Conservation (phyloP, 2,797 vertebrate species). For the Neosilurus mollespiculum region DNA sequence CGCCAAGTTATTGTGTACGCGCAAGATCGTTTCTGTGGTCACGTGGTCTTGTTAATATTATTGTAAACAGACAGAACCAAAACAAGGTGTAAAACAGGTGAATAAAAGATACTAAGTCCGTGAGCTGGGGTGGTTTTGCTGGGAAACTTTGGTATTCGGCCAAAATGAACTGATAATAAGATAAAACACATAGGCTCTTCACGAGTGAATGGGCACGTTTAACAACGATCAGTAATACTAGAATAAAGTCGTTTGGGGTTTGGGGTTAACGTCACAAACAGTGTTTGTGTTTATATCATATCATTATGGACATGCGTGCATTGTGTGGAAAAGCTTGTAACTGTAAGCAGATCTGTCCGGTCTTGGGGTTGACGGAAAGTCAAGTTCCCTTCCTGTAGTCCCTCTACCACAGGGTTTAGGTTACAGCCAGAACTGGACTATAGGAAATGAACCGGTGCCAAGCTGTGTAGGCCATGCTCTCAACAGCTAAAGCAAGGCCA, state of each 20-base stretch:
- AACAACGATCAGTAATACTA: background rate
- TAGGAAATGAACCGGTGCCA: conserved; percentile 44
- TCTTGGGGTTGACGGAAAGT: conserved; percentile 27
- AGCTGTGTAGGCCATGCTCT: conserved; percentile 36
- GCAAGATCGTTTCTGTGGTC: too few species aligned
- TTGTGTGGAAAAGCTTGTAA: conserved; percentile 8
- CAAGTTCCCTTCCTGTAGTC: conserved; percentile 31
- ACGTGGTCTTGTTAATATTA: too few species aligned
- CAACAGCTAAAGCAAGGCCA: conserved; percentile 65
- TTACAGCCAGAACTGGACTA: conserved; percentile 37
- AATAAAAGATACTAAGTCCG: too few species aligned
- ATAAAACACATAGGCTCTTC: too few species aligned
- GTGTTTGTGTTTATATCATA: background rate
- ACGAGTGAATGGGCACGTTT: background rate
- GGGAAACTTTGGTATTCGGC: too few species aligned
- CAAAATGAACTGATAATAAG: too few species aligned
- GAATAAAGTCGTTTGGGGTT: background rate
- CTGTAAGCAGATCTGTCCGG: conserved; percentile 29
- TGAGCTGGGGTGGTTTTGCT: too few species aligned
- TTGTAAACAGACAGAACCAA: too few species aligned
- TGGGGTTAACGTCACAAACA: background rate
- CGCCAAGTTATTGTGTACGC: too few species aligned
- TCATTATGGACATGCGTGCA: conserved; percentile 16
- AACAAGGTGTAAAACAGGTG: too few species aligned
- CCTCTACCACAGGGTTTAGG: conserved; percentile 30